These are phyloP conservation scores for Apostichopus californicus DNA, from an alignment of 35 echinoderm and acorn worm species.

Conservation along the genomic window DNA sequence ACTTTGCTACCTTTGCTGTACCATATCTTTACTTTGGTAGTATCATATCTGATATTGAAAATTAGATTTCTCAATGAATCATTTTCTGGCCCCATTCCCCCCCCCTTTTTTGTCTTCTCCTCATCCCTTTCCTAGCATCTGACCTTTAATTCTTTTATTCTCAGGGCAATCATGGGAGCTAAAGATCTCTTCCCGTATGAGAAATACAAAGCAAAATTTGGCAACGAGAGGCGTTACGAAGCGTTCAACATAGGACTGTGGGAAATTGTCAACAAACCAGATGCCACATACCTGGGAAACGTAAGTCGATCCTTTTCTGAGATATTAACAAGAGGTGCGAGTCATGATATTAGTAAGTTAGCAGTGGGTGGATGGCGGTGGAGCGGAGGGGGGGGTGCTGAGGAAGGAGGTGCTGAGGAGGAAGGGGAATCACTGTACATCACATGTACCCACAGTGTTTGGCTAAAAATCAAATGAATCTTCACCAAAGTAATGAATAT, in stretches of 20 bases:
- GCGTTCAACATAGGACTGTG: conserved; percentile 88
- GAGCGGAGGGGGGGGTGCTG: no score
- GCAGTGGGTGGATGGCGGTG: no score
- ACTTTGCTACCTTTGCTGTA: no score
- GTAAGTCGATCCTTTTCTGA: conserved; percentile 55
- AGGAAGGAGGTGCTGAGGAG: no score
- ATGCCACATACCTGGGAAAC: conserved; percentile 66
- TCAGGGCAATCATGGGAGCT: conserved; percentile 84
- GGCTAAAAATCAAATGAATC: no score
- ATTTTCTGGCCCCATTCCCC: neutral
- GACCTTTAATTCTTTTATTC: neutral
- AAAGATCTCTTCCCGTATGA: conserved; percentile 89
- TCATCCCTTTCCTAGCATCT: neutral
- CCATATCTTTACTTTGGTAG: no score
- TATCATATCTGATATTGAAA: no score
- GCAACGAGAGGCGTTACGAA: conserved; percentile 75
- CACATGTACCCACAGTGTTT: no score
- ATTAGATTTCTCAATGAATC: neutral
- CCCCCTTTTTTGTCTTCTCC: neutral
- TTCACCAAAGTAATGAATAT: no score
- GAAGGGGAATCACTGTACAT: no score
- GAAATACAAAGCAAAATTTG: conserved; percentile 85
- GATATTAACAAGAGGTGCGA: no score
- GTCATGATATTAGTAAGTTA: conserved; percentile 54
- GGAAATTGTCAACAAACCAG: conserved; percentile 88